Percentiles rank a stretch among this genome's conserved stretches.
Evolutionary conservation across 2,888 invertebrate genomes (phyloP).

Genomic region (Stramonita haemastoma): DNA sequence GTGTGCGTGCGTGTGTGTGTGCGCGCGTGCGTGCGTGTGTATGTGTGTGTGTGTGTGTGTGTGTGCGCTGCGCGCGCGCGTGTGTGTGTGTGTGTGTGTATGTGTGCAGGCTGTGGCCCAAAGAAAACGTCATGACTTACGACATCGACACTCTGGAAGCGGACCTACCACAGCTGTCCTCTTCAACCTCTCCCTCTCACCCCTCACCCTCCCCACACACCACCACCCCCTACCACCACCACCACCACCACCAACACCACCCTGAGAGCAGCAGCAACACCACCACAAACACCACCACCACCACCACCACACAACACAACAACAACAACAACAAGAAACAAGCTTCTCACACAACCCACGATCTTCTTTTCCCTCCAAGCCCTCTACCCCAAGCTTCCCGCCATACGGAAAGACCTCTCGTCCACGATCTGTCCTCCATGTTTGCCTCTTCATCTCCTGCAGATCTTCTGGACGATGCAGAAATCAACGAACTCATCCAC

Average conservation of each 20-base stretch:
- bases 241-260: background rate
- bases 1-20: background rate
- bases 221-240: background rate
- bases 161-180: background rate
- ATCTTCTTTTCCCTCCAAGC: background rate
- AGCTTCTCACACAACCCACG: background rate
- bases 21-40: too few species aligned
- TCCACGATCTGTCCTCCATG: background rate
- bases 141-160: background rate
- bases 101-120: background rate
- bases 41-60: too few species aligned
- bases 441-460: slow-evolving; percentile 10
- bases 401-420: background rate
- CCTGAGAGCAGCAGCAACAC: too few species aligned
- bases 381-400: background rate
- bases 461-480: slow-evolving; percentile 14
- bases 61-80: too few species aligned
- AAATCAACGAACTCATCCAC: slow-evolving; percentile 8
- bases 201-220: background rate
- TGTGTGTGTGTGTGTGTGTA: too few species aligned
- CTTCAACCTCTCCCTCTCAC: background rate
- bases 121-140: background rate
- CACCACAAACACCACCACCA: too few species aligned
- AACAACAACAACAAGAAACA: too few species aligned
- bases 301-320: too few species aligned